These are phyloP conservation scores for Reticulitermes lucifugus DNA, from an alignment of 2,888 invertebrate species.

Conservation along the genomic window DNA sequence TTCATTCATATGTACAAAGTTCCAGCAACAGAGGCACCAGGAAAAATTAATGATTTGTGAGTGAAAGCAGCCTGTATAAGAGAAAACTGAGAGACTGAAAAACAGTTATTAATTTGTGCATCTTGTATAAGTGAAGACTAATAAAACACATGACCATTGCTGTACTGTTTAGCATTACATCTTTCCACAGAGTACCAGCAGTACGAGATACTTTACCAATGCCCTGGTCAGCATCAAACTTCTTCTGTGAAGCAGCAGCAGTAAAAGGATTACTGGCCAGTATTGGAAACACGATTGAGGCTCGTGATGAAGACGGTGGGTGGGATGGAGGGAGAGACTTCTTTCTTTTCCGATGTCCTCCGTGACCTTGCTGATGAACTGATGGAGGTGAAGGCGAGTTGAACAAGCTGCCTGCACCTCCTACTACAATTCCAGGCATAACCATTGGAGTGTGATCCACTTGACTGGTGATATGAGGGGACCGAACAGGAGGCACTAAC, in stretches of 20 bases:
- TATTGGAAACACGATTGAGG: conserved; percentile 82
- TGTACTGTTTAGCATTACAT: no score
- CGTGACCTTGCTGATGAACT: conserved; percentile 37
- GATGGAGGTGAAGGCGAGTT: conserved; percentile 51
- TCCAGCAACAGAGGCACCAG: no score
- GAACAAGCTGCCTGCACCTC: conserved; percentile 58
- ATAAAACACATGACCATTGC: no score
- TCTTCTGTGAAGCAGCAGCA: conserved; percentile 30
- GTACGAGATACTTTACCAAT: conserved; percentile 33
- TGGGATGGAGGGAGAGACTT: conserved; percentile 64
- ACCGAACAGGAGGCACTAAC: conserved; percentile 32
- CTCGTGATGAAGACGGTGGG: conserved; percentile 77
- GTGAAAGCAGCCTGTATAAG: no score
- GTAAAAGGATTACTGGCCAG: conserved; percentile 63
- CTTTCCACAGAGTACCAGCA: no score
- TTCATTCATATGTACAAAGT: no score
- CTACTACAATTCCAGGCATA: conserved; percentile 63
- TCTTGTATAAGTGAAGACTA: no score
- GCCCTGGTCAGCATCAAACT: conserved; percentile 47
- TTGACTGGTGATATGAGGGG: conserved; percentile 35
- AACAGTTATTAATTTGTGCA: no score
- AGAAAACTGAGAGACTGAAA: no score
- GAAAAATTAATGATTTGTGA: no score
- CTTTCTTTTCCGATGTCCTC: conserved; percentile 57
- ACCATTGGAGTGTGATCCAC: conserved; percentile 43